Percentiles rank a stretch among this genome's conserved stretches.
These are phyloP conservation scores for Stictocephala bisonia DNA, from an alignment of 2,888 invertebrate species.

Conservation along the genomic window DNA sequence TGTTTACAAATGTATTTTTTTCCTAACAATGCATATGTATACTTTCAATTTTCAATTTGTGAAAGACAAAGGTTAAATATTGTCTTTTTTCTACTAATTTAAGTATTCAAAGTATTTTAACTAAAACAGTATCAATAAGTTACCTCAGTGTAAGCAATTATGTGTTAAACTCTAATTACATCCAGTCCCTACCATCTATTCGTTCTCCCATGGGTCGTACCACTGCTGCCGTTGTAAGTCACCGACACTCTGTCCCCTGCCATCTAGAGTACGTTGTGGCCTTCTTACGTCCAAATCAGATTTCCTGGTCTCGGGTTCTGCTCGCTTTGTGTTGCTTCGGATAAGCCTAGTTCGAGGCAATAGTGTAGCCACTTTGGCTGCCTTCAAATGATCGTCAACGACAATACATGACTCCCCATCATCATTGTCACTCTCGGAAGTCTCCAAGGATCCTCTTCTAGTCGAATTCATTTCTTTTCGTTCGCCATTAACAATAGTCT, in stretches of 20 bases:
- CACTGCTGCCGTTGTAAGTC: constrained; percentile 52
- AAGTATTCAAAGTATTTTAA: too few relatives aligned
- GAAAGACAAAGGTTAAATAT: too few relatives aligned
- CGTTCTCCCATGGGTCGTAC: constrained; percentile 60
- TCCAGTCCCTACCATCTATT: constrained; percentile 12
- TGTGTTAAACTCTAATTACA: constrained; percentile 3
- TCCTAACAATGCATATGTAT: too few relatives aligned
- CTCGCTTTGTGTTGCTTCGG: constrained; percentile 47
- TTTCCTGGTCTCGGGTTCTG: constrained; percentile 33
- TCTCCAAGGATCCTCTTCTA: constrained; percentile 50
- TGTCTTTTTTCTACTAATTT: too few relatives aligned
- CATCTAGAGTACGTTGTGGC: constrained; percentile 33
- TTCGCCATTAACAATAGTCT: constrained; percentile 47
- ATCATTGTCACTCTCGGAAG: constrained; percentile 64
- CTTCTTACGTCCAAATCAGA: constrained; percentile 35
- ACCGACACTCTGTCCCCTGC: constrained; percentile 40
- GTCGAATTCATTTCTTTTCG: constrained; percentile 40
- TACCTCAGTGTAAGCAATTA: background rate
- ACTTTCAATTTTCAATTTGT: too few relatives aligned
- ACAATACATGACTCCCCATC: constrained; percentile 76
- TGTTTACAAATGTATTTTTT: too few relatives aligned
- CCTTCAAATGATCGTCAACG: constrained; percentile 76
- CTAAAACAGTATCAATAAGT: background rate
- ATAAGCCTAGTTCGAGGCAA: constrained; percentile 71
- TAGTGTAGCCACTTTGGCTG: constrained; percentile 62